Conservation (phyloP, 2,797 vertebrate species). For the Myotis findleyi region DNA sequence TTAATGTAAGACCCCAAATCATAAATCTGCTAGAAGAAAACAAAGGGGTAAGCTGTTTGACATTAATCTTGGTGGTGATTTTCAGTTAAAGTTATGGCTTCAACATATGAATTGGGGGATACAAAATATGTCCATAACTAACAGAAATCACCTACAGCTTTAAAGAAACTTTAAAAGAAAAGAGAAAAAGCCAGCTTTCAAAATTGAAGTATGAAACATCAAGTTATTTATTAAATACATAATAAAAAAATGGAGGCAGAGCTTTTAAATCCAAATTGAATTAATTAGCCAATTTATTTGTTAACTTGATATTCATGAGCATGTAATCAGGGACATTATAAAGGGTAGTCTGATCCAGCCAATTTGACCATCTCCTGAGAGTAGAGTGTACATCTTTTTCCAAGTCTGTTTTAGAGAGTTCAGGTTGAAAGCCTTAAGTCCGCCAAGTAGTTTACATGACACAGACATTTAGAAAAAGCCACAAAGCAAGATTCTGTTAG, state of each 20-base stretch:
- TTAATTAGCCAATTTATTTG: neutral
- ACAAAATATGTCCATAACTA: neutral
- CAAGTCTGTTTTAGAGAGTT: neutral
- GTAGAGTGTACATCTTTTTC: neutral
- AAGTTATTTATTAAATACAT: neutral
- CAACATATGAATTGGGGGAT: neutral
- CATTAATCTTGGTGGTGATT: neutral
- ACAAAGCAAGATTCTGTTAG: neutral
- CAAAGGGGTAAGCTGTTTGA: neutral
- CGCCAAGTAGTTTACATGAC: neutral
- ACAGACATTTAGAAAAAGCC: neutral
- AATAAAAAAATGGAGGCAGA: neutral
- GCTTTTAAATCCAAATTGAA: neutral
- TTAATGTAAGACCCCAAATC: neutral
- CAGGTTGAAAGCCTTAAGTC: neutral
- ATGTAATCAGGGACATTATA: neutral
- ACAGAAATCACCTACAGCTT: neutral
- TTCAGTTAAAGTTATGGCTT: neutral
- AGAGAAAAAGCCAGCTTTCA: neutral
- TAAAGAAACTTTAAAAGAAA: neutral
- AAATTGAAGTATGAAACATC: neutral
- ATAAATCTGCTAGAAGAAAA: neutral
- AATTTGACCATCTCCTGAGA: neutral
- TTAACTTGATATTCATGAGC: neutral
- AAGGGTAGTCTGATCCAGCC: neutral